Evolutionary conservation across 2,797 vertebrate genomes (phyloP), one percentile per base, ranked within the genome.

Genomic region (Chloroceryle inda): DNA sequence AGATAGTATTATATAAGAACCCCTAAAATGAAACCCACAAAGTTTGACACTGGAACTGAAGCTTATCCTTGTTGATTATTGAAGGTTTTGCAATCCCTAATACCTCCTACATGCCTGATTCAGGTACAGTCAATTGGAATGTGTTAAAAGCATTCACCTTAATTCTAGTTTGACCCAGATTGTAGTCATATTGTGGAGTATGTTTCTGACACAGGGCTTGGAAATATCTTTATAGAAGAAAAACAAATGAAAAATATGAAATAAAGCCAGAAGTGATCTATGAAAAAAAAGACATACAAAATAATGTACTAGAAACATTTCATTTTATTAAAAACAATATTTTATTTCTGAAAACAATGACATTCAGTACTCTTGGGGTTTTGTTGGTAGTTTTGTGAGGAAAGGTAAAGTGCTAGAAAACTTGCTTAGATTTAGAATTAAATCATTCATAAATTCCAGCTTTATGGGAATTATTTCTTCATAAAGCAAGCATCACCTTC

Each of bases 321-420:
- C 0, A 31, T 49, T 67, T 88, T 50, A 42, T 58, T 42, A 47
- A 67, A 79, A 72, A 33, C 11, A 24, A 1, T 42, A n/a, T 55
- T 89, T 81, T 40, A 49, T 62, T 29, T 53, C 29, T 85, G 8
- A n/a, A 44, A 47, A 75, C 31, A 13, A 3, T 8, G 1, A 15
- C 5, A n/a, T 4, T 37, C 26, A 5, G 22, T 69, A 69, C 13
- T 40, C 13, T 21, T 12, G n/a, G 12, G 11, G 0, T 1, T 26
- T 81, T 73, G 5, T 29, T 58, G 2, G 2, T 24, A 27, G 9
- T 19, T 24, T 76, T 62, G 4, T 47, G 26, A 86, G 18, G 68
- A 78, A 68, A 50, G 4, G 2, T 61, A 52, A 66, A 37, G 47
- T 21, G 2, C 37, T 38, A 69, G 7, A 47, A 72, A 84, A 44